Base-by-base conservation (phyloP, 1,140 invertebrate genomes). In the Drosophila pallidifrons region DNA sequence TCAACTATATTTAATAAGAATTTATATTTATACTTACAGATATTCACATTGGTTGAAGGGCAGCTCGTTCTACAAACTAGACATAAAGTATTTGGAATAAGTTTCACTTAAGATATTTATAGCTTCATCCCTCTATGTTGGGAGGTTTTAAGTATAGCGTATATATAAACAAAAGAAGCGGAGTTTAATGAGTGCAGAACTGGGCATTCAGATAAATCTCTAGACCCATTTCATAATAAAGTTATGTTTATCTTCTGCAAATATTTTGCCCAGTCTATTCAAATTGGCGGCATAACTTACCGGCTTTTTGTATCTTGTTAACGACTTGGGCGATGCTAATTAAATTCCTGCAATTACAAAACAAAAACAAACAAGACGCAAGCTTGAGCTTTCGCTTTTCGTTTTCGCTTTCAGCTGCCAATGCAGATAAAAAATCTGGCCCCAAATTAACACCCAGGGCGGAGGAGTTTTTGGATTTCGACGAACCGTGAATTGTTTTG, bases 261-360 rank as follows among this genome's bases (percentile, higher is more conserved):
- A 60, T 59, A 60, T 57, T 57, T 57, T 3, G 54, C 32, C 52
- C 41, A 13, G 47, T 20, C 47, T 13, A 20, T 7, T n/a, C 3
- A 25, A 49, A 35, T 54, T 25, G 25, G n/a, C 43, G 28, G 70
- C 63, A 88, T 88, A 88, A 87, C 83, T 82, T 75, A 88, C 69
- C 69, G 80, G 69, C 61, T 61, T 81, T 78, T 47, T 65, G 82
- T 73, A 88, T 89, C 85, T 88, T 89, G 83, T 83, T 88, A 87
- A 89, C 82, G 77, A 89, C 87, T 89, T 70, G 72, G 79, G 13
- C 64, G 67, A 78, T 38, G 81, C 83, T 88, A 88, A 88, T 88
- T 88, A 88, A 88, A 88, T 89, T 88, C 85, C 52, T 76, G 75
- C 70, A 71, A 79, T 75, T 77, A 63, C 63, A 66, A 74, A 75